Conservation (phyloP, 2,888 invertebrate species). For the Lymantria dispar region DNA sequence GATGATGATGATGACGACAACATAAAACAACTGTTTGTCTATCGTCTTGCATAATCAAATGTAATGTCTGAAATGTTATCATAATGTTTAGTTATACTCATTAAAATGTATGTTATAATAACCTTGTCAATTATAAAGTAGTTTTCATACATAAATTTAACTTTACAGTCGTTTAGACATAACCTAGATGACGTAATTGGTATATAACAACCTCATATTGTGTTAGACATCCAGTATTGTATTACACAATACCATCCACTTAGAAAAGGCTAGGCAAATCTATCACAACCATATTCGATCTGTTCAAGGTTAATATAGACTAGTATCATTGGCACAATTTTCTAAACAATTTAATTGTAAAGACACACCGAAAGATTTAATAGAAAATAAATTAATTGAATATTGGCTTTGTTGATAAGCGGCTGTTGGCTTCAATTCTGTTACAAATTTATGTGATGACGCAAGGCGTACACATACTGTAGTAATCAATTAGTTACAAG, state of each 20-base stretch:
- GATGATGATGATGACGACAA: no score
- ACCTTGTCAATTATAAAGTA: slow-evolving; percentile 6
- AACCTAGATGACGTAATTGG: slow-evolving; percentile 33
- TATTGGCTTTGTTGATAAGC: slow-evolving; percentile 19
- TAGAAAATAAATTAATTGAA: slow-evolving; percentile 25
- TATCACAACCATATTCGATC: slow-evolving; percentile 44
- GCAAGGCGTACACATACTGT: slow-evolving; percentile 10
- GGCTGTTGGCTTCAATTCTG: slow-evolving; percentile 18
- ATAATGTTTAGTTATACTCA: no score
- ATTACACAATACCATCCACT: slow-evolving; percentile 24
- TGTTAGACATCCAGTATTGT: slow-evolving; percentile 31
- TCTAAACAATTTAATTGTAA: neutral
- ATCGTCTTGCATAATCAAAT: no score
- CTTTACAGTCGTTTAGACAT: slow-evolving; percentile 7
- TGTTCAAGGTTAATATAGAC: slow-evolving; percentile 38
- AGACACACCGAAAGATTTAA: slow-evolving; percentile 24
- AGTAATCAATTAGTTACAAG: slow-evolving; percentile 21
- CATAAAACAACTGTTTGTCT: no score
- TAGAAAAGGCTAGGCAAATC: slow-evolving; percentile 40
- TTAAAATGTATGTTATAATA: no score
- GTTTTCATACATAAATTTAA: neutral
- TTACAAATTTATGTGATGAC: slow-evolving; percentile 15
- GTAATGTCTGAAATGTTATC: no score
- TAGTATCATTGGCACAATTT: slow-evolving; percentile 7
- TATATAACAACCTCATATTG: slow-evolving; percentile 29